Conservation (phyloP, 2,888 invertebrate species). For the Cheilosia pagana region DNA sequence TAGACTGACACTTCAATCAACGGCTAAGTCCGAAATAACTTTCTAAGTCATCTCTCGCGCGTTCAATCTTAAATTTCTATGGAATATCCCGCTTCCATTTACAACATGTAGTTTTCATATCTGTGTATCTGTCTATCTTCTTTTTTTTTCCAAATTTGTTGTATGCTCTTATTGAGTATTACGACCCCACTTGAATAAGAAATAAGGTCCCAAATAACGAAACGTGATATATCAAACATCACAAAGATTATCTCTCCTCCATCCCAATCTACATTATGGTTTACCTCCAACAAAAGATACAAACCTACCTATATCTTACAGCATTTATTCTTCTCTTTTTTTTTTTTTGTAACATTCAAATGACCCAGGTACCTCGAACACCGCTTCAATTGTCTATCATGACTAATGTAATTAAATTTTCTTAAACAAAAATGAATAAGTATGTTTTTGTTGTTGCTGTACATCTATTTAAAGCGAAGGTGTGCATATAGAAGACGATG, state of each 20-base stretch:
- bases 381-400: constrained; percentile 72
- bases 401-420: constrained; percentile 73
- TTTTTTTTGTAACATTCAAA: constrained; percentile 61
- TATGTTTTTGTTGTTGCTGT: not conserved
- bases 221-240: constrained; percentile 75
- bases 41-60: constrained; percentile 38
- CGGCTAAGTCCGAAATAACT: constrained; percentile 40
- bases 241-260: constrained; percentile 69
- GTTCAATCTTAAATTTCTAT: constrained; percentile 59
- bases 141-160: constrained; percentile 10
- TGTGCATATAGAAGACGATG: not conserved
- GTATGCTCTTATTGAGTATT: constrained; percentile 39
- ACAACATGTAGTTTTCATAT: constrained; percentile 30
- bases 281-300: constrained; percentile 63
- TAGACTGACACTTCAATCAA: constrained; percentile 45
- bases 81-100: constrained; percentile 43
- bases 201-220: constrained; percentile 69
- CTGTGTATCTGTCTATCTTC: not conserved
- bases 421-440: constrained; percentile 45
- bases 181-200: constrained; percentile 58
- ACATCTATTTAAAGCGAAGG: constrained; percentile 32
- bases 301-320: constrained; percentile 61
- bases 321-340: constrained; percentile 43
- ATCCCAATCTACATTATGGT: constrained; percentile 56
- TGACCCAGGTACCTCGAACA: constrained; percentile 66